Evolutionary conservation across 37 sponge, comb jelly and placozoan species (phyloP).

Genomic region (Halichondria panicea): DNA sequence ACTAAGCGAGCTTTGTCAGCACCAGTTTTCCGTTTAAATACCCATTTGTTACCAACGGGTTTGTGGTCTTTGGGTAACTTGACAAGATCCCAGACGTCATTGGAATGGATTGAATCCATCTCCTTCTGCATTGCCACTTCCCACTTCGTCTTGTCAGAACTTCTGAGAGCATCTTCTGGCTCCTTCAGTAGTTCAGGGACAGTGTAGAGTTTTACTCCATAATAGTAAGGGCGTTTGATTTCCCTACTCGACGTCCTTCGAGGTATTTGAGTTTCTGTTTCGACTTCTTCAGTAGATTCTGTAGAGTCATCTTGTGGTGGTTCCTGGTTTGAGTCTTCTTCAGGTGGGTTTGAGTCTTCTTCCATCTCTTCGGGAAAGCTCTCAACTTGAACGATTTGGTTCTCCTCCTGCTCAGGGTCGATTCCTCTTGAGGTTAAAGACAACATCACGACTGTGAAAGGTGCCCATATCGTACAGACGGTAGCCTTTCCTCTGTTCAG

Average conservation of each 20-base stretch:
- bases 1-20: conserved; percentile 62
- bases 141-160: conserved; percentile 40
- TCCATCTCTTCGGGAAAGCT: neutral
- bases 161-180: conserved; percentile 41
- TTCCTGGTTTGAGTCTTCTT: conserved; percentile 14
- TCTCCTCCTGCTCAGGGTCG: conserved; percentile 25
- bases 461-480: conserved; percentile 43
- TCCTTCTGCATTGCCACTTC: conserved; percentile 58
- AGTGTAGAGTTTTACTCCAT: conserved; percentile 36
- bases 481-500: conserved; percentile 39
- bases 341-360: too few species aligned
- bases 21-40: conserved; percentile 54
- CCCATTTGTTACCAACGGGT: conserved; percentile 65
- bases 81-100: conserved; percentile 68
- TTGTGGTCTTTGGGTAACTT: conserved; percentile 33
- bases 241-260: conserved; percentile 35
- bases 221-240: conserved; percentile 40
- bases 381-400: conserved; percentile 16
- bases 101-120: conserved; percentile 43
- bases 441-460: conserved; percentile 53
- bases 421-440: conserved; percentile 38
- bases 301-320: neutral
- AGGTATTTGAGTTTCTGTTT: conserved; percentile 5
- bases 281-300: conserved; percentile 2
- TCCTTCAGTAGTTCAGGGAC: conserved; percentile 13